These are phyloP conservation scores for Spilogale gracilis DNA, from an alignment of 2,113 vertebrate species.

Conservation along the genomic window DNA sequence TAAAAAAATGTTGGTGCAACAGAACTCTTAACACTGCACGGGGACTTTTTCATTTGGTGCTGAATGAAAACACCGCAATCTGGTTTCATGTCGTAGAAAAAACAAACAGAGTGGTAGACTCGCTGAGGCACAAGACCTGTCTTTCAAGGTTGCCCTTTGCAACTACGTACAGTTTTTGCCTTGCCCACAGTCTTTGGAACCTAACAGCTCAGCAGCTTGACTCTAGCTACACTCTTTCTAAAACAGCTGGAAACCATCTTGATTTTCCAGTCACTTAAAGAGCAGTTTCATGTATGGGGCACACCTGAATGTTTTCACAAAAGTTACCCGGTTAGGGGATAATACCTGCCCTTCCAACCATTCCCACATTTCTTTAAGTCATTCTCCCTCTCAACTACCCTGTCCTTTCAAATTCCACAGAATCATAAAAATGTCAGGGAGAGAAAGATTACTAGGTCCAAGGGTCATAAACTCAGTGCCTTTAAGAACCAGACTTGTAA, in stretches of 20 bases:
- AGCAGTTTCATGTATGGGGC: background rate
- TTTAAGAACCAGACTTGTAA: constrained; percentile 1
- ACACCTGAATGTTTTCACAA: background rate
- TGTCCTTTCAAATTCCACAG: constrained; percentile 19
- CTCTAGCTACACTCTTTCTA: background rate
- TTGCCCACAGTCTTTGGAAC: background rate
- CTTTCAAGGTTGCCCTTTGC: background rate
- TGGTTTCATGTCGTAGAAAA: background rate
- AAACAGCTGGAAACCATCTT: background rate
- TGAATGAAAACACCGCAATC: background rate
- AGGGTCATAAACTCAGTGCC: background rate
- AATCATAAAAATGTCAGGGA: constrained; percentile 41
- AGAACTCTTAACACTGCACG: background rate
- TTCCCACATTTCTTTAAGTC: background rate
- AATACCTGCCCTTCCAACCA: background rate
- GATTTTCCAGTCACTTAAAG: background rate
- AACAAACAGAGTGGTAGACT: background rate
- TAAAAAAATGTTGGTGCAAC: background rate
- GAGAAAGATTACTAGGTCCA: background rate
- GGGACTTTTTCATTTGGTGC: background rate
- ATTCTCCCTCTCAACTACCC: background rate
- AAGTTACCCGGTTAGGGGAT: background rate
- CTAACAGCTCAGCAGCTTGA: background rate
- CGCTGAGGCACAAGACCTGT: background rate
- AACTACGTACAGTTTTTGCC: background rate